Conservation (phyloP, 2,888 invertebrate genomes). For the Dioctria rufipes region DNA sequence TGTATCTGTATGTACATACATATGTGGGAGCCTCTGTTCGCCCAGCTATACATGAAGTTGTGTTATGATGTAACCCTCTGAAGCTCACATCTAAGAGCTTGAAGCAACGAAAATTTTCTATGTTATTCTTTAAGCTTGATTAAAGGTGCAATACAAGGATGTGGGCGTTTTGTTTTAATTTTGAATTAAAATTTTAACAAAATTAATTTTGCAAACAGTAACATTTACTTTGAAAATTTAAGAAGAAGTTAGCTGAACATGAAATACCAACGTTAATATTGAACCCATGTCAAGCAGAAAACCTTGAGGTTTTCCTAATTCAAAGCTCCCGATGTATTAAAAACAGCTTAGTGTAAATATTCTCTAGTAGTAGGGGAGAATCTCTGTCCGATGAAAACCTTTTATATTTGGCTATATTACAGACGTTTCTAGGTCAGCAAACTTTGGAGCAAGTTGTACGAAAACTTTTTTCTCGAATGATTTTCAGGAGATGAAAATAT, state of each 20-base stretch:
- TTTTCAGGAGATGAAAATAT: constrained; percentile 4
- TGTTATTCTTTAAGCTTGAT: too few relatives aligned
- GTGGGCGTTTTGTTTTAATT: constrained; percentile 27
- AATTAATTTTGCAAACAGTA: too few relatives aligned
- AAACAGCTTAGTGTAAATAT: too few relatives aligned
- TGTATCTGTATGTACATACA: too few relatives aligned
- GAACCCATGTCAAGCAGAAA: constrained; percentile 8
- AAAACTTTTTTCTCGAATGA: constrained; percentile 16
- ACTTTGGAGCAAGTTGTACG: constrained; percentile 19
- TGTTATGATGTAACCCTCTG: too few relatives aligned
- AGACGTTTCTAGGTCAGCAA: constrained; percentile 31
- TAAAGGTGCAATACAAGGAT: too few relatives aligned
- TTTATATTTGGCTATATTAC: constrained; percentile 9
- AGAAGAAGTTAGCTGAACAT: not conserved
- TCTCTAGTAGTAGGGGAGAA: not conserved
- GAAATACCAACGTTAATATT: not conserved
- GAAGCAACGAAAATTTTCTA: too few relatives aligned
- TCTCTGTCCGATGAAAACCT: not conserved
- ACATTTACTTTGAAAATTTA: too few relatives aligned
- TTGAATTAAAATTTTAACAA: not conserved
- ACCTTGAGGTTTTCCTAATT: not conserved
- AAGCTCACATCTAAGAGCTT: too few relatives aligned
- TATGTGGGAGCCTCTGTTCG: too few relatives aligned
- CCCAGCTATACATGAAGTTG: too few relatives aligned
- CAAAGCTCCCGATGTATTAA: too few relatives aligned